Evolutionary conservation across 1,140 invertebrate genomes (phyloP), one percentile per base, ranked within the genome.

Genomic region (Dolichoris vasculosae): DNA sequence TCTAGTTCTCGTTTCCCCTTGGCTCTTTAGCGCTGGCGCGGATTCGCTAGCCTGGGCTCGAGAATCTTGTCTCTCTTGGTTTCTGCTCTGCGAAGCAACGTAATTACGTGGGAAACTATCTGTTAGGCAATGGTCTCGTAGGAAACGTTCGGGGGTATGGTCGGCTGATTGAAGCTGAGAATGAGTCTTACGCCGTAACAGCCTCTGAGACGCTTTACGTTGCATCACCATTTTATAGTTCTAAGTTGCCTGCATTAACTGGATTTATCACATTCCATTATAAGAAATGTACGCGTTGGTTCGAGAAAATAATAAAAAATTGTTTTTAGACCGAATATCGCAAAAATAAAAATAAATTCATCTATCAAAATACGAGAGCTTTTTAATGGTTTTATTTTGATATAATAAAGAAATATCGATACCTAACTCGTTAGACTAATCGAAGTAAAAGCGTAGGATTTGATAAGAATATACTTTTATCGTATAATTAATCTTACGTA

Each of bases 101-200:
- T 84, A 89, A 90, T 90, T 90, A 89, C 88, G 88, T 82, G 86
- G 85, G 86, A 87, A 88, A 88, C 89, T 88, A 87, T 88, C 89
- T 87, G 84, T 88, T 87, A 87, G 87, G 71, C 75, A 84, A 87
- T 87, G 88, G 81, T 85, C 86, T 87, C 86, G 84, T 64, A 83
- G 85, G 79, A 73, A 75, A 76, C 23, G 79, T 55, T 79, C 32
- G 38, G 82, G 79, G 78, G 71, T 46, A 78, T 63, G 71, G 73
- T 85, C 81, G 80, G 86, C 87, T 89, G 86, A 89, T 89, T 89
- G 87, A 84, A 86, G 83, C 83, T 80, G 38, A 73, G 26, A 73
- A 26, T 43, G 26, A n/a, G 32, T 43, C 67, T 43, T 43, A 40
- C 6, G 7, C 17, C 43, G 3, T 73, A 40, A 1, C 20, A n/a